Conservation (phyloP, 1,140 invertebrate genomes). For the Bombus consobrinus region DNA sequence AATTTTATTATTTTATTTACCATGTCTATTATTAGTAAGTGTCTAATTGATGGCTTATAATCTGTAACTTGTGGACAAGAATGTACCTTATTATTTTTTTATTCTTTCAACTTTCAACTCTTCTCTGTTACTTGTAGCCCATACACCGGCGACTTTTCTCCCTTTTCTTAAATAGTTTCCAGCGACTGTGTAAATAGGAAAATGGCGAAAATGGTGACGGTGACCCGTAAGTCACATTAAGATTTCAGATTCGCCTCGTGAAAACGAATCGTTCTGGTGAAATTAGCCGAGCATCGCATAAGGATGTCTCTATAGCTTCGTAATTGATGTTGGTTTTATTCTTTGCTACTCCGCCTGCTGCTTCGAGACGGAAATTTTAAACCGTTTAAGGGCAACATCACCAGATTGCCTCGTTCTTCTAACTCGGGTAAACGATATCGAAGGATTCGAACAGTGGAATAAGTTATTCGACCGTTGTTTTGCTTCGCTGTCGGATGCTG, state of each 20-base stretch:
- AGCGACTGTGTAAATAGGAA: conserved; percentile 24
- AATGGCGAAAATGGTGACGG: not conserved
- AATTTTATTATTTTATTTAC: no score
- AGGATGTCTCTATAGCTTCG: not conserved
- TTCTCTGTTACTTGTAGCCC: not conserved
- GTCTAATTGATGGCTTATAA: no score
- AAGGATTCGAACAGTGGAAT: not conserved
- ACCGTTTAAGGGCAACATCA: not conserved
- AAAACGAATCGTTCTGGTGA: not conserved
- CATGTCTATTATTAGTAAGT: no score
- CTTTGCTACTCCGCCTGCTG: not conserved
- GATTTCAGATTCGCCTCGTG: not conserved
- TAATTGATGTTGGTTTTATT: conserved; percentile 22
- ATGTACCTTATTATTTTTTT: not conserved
- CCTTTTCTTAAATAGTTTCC: conserved; percentile 33
- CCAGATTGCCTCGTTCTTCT: no score
- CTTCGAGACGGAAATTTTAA: not conserved
- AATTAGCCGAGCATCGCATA: not conserved
- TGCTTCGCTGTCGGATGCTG: not conserved
- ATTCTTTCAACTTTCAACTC: not conserved
- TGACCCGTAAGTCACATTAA: conserved; percentile 16
- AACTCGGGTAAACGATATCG: not conserved
- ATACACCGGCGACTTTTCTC: not conserved
- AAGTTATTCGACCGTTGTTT: not conserved
- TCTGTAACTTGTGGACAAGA: no score